Evolutionary conservation across 2,888 invertebrate species (phyloP), one percentile per base, ranked within the genome.

Genomic region (Nipponacmea schrenckii): DNA sequence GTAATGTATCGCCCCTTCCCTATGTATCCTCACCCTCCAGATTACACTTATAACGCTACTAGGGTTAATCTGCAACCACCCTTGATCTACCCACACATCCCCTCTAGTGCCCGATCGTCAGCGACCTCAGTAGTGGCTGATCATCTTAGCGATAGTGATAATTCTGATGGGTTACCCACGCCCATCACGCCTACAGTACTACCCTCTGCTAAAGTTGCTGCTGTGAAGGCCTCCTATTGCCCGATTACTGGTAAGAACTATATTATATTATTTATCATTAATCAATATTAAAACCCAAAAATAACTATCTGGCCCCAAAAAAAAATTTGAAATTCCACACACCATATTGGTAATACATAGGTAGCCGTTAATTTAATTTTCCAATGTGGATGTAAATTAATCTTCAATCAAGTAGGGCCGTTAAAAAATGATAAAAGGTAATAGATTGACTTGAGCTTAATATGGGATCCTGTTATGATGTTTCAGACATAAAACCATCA

Each of bases 121-220:
- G 50, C 20, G 15, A 17, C 31, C 15, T 50, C 63, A 0, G 50
- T 24, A 20, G 56, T 46, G 3, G 15, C 64, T 14, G 68, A 72
- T 31, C 44, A 31, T 27, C 56, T 45, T 14, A 66, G 62, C 56
- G 62, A 64, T 15, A 71, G 70, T 26, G 62, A 72, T 20, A 76
- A 77, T 1, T 69, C 79, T 12, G 74, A 71, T 24, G 79, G 79
- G 2, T 74, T 85, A 3, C 83, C 83, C 0, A 74, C 80, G 8
- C 85, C 85, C 0, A 72, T 85, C 64, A 70, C 75, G 39, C 85
- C 85, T 4, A 80, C 80, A 48, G 74, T 79, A 14, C 66, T 83
- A 45, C 81, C 81, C 15, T 71, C 79, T 14, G 81, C 84, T 10
- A 84, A 81, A 72, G 69, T 80, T 24, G 80, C 82, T 27, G 80